phyloP scores from a whole-genome alignment of 2,113 vertebrate genomes.

The Anolis carolinensis region DNA sequence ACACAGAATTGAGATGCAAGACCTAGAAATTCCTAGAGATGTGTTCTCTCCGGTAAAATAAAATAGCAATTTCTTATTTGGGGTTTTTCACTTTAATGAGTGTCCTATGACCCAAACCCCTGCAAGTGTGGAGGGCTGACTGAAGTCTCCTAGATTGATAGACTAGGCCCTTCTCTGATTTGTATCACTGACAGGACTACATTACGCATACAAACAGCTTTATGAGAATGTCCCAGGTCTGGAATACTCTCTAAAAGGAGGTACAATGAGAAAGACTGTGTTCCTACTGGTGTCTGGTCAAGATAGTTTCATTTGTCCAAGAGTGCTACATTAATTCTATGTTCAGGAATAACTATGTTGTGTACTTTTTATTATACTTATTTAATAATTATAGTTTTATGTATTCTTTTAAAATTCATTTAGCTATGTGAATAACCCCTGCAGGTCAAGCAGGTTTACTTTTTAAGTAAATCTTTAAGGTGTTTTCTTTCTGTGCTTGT shows the following conservation, averaged over 20 bases:
- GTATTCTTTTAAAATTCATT: neutral
- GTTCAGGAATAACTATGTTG: neutral
- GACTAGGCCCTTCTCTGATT: neutral
- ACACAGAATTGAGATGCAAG: too few relatives aligned
- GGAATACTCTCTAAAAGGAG: neutral
- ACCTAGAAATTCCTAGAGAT: too few relatives aligned
- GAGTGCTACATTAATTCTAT: neutral
- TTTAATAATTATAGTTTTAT: neutral
- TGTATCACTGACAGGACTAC: neutral
- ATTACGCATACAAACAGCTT: too few relatives aligned
- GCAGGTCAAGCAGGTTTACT: neutral
- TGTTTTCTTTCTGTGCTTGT: neutral
- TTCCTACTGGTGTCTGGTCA: neutral
- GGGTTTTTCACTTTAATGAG: too few relatives aligned
- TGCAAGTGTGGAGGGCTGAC: too few relatives aligned
- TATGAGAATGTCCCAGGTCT: neutral
- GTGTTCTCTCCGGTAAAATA: too few relatives aligned
- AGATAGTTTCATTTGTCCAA: neutral
- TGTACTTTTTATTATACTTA: too few relatives aligned
- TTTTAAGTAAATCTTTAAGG: neutral
- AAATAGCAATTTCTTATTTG: too few relatives aligned
- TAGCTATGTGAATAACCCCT: neutral
- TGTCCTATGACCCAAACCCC: too few relatives aligned
- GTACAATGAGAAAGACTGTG: fast-evolving
- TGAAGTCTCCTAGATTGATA: too few relatives aligned